These are phyloP conservation scores for Isichthys henryi DNA, from an alignment of 2,113 vertebrate species.

Conservation along the genomic window DNA sequence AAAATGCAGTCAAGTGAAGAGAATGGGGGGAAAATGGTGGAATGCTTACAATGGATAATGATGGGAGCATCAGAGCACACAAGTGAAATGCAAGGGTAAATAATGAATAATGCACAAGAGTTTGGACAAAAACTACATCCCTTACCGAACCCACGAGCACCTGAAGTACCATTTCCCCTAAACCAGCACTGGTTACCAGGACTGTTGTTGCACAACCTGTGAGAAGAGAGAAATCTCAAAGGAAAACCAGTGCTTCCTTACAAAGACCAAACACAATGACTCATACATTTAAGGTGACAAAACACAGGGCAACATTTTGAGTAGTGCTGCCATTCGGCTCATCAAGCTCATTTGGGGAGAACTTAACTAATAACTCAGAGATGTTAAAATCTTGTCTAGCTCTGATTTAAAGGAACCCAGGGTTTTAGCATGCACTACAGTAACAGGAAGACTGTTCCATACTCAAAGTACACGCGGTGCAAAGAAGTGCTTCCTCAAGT, in stretches of 20 bases:
- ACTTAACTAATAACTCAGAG: no score
- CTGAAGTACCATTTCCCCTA: slow-evolving; percentile 90
- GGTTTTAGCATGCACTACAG: no score
- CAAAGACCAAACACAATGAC: not conserved
- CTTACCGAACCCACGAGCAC: slow-evolving; percentile 81
- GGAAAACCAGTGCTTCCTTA: not conserved
- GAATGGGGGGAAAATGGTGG: not conserved
- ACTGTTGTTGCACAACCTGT: slow-evolving; percentile 86
- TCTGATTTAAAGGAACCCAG: no score
- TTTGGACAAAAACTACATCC: not conserved
- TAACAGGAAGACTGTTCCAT: no score
- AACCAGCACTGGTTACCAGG: slow-evolving; percentile 81
- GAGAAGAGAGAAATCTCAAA: not conserved
- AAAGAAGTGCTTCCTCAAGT: no score
- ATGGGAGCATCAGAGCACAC: not conserved
- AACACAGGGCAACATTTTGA: not conserved
- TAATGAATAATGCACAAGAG: not conserved
- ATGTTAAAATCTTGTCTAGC: no score
- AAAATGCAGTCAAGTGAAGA: not conserved
- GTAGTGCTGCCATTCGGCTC: not conserved
- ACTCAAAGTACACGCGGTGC: no score
- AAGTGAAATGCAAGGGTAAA: not conserved
- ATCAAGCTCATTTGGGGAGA: no score
- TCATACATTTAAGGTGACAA: not conserved
- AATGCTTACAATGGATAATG: not conserved